A percentile compares a stretch with the other conserved stretches of the same genome.
Evolutionary conservation across 2,797 vertebrate species (phyloP).

Genomic region (Euthynnus affinis): DNA sequence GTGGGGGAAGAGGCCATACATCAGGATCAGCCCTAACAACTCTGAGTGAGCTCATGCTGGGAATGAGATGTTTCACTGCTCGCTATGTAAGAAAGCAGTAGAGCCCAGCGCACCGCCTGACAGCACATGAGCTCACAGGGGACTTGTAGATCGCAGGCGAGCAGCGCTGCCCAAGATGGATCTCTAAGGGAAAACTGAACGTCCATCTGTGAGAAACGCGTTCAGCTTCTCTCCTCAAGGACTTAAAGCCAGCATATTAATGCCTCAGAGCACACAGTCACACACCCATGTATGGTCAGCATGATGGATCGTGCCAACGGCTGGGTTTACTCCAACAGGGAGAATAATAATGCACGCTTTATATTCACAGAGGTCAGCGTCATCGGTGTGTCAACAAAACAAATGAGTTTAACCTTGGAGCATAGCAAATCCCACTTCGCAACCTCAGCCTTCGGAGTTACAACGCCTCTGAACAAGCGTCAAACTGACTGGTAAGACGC

Average conservation of each 20-base stretch:
- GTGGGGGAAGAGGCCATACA: slow-evolving; percentile 24
- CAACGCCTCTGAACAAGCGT: slow-evolving; percentile 38
- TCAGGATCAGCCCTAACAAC: slow-evolving; percentile 42
- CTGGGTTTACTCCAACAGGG: slow-evolving; percentile 57
- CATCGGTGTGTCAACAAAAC: slow-evolving; percentile 70
- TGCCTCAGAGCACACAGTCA: slow-evolving; percentile 34
- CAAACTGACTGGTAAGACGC: slow-evolving; percentile 53
- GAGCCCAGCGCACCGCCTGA: slow-evolving; percentile 26
- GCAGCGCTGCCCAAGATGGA: slow-evolving; percentile 40
- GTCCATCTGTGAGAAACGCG: slow-evolving; percentile 44
- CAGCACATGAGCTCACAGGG: slow-evolving; percentile 58
- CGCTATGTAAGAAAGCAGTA: slow-evolving; percentile 31
- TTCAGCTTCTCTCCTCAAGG: slow-evolving; percentile 61
- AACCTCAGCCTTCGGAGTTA: slow-evolving; percentile 31
- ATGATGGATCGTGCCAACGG: slow-evolving; percentile 70
- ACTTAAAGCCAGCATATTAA: slow-evolving; percentile 54
- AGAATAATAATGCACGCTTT: slow-evolving; percentile 66
- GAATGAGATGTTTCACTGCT: slow-evolving; percentile 46
- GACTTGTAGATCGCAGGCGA: slow-evolving; percentile 48
- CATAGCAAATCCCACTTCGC: slow-evolving; percentile 39
- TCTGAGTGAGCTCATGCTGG: slow-evolving; percentile 46
- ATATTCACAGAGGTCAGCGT: slow-evolving; percentile 71
- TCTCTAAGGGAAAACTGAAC: slow-evolving; percentile 46
- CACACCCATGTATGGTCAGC: slow-evolving; percentile 46
- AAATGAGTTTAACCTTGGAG: slow-evolving; percentile 78